These are phyloP conservation scores for Xerus rutilus DNA, from an alignment of 2,797 vertebrate species.

Conservation along the genomic window DNA sequence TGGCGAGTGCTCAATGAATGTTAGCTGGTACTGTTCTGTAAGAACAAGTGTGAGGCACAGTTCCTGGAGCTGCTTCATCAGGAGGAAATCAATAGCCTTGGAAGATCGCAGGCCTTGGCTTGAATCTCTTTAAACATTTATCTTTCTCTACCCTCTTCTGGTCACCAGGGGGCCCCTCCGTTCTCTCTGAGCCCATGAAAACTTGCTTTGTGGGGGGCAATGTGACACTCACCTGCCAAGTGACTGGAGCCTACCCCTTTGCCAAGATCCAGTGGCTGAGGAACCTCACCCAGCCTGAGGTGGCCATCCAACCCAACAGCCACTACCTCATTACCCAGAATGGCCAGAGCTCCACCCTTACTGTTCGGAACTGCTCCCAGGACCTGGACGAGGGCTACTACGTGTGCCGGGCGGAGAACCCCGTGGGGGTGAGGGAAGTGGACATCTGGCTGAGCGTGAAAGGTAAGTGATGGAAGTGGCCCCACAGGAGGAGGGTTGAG, in stretches of 20 bases:
- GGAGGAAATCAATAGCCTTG: not conserved
- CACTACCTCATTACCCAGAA: conserved; percentile 89
- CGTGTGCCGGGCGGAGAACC: conserved; percentile 95
- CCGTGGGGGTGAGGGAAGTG: conserved; percentile 87
- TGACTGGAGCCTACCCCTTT: conserved; percentile 80
- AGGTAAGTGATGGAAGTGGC: conserved; percentile 85
- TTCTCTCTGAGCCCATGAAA: conserved; percentile 89
- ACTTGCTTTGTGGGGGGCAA: conserved; percentile 89
- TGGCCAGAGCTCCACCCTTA: conserved; percentile 88
- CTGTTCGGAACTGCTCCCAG: conserved; percentile 92
- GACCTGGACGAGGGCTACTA: conserved; percentile 91
- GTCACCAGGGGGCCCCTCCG: conserved; percentile 89
- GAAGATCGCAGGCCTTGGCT: not conserved
- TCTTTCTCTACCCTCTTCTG: conserved; percentile 33
- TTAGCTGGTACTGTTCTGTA: not conserved
- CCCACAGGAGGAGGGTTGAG: not conserved
- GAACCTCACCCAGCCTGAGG: conserved; percentile 81
- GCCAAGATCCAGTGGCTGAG: conserved; percentile 92
- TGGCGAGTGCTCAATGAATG: not conserved
- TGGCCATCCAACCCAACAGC: conserved; percentile 84
- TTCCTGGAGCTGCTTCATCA: not conserved
- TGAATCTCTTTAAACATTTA: not conserved
- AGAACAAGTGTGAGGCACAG: not conserved
- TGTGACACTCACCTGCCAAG: conserved; percentile 90
- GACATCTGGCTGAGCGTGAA: conserved; percentile 93